Percentiles rank a stretch among this genome's conserved stretches.
These are phyloP conservation scores for Bufo bufo DNA, from an alignment of 2,113 vertebrate species.

Conservation along the genomic window DNA sequence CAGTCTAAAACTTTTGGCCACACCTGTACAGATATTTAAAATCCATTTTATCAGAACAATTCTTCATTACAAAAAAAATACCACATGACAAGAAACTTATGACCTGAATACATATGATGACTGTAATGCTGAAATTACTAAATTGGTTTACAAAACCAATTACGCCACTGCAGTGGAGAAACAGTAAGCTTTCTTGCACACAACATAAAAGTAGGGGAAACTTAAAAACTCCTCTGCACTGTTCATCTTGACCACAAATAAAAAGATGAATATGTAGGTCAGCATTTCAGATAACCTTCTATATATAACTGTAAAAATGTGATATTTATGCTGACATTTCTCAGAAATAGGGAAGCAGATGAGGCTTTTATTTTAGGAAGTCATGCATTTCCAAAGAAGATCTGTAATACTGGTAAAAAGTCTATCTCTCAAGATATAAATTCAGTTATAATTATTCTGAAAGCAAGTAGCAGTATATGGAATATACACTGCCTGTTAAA, in stretches of 20 bases:
- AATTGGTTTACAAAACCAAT: constrained; percentile 1
- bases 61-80: not conserved
- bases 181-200: not conserved
- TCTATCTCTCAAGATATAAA: not conserved
- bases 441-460: too few relatives aligned
- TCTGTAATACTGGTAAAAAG: not conserved
- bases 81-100: not conserved
- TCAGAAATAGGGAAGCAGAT: not conserved
- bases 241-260: not conserved
- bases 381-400: not conserved
- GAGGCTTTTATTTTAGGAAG: not conserved
- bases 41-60: not conserved
- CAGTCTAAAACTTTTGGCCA: not conserved
- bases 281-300: not conserved
- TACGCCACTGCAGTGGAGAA: not conserved
- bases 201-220: not conserved
- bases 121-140: constrained; percentile 2
- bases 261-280: not conserved
- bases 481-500: too few relatives aligned
- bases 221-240: not conserved
- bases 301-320: not conserved
- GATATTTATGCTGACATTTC: not conserved
- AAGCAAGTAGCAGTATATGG: too few relatives aligned
- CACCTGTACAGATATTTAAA: not conserved
- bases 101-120: not conserved